Evolutionary conservation across 1,140 invertebrate species (phyloP), one percentile per base, ranked within the genome.

Genomic region (Daktulosphaira vitifoliae): DNA sequence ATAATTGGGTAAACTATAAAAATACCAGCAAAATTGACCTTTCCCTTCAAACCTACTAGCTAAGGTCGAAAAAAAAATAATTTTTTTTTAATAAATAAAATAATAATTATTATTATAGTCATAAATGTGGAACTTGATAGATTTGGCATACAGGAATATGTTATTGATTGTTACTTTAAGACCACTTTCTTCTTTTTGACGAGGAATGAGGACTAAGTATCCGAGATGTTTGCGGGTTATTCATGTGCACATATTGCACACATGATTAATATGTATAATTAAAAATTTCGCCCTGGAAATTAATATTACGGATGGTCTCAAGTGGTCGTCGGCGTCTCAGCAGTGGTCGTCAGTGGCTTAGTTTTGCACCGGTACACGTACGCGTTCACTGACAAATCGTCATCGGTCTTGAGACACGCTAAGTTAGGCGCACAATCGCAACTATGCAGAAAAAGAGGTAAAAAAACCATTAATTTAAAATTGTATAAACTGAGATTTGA

Each of bases 311-410:
- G 11, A 3, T 22, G 42, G 42, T 44, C 54, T 59, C 38, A 59
- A 8, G 16, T 48, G 20, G 42, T 26, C 3, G 38, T 59, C n/a
- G 39, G 39, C 54, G 54, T 37, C 25, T 15, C 25, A 3, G 56
- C 46, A 0, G 56, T 62, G 51, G 33, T 65, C 8, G 42, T 5
- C 46, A 18, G 2, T 5, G 48, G 18, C n/a, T 33, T 62, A 6
- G 13, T 22, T 23, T 42, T 71, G 69, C 82, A 84, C 16, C 76
- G 76, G 69, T 82, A 81, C 1, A 84, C 78, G 69, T 80, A 84
- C 0, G 82, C 80, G 18, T 75, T 78, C 13, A 79, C 78, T 2
- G 78, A 77, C 3, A 80, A 68, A 68, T 84, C 82, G 66, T 85
- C 82, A 9, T 80, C 78, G 2, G 75, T 71, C 33, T 77, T 73